Evolutionary conservation across 1,140 invertebrate species (phyloP), one percentile per base, ranked within the genome.

Genomic region (Eriocheir sinensis): DNA sequence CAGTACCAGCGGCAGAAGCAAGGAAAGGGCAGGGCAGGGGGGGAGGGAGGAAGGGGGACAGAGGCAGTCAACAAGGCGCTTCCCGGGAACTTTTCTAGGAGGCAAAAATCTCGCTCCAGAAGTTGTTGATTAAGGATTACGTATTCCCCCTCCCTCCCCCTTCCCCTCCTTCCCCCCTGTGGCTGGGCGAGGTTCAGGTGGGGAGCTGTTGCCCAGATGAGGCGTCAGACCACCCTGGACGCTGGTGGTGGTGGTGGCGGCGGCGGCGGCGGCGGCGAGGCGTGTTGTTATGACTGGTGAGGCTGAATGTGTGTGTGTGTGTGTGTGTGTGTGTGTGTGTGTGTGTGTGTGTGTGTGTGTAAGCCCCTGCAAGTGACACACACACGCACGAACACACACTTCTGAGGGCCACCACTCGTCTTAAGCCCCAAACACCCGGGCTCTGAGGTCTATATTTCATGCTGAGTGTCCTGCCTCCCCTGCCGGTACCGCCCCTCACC

Each of bases 111-210:
- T 72, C 60, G n/a, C 60, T 21, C 0, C 60, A 72, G 60, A 72
- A 72, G 60, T 72, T 72, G 60, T 72, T 72, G 60, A 72, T 72
- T 72, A 72, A 72, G 60, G 60, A 72, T 72, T 72, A 72, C 60
- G 60, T n/a, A n/a, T 72, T 72, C n/a, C 60, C 60, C 60, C 60
- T 72, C n/a, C n/a, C n/a, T n/a, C n/a, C n/a, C n/a, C n/a, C n/a
- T n/a, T n/a, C n/a, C n/a, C n/a, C n/a, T n/a, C n/a, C n/a, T n/a
- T n/a, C n/a, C n/a, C n/a, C n/a, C n/a, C n/a, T n/a, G n/a, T 72
- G 60, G 60, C 60, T 72, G 1, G 21, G n/a, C 60, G 60, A 72
- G 60, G 60, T n/a, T 12, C 60, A n/a, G 60, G 12, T 27, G 27
- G 21, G 60, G 27, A 72, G 60, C 6, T n/a, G 44, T n/a, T n/a